Conservation (phyloP, 2,113 vertebrate species). For the Anguilla japonica region DNA sequence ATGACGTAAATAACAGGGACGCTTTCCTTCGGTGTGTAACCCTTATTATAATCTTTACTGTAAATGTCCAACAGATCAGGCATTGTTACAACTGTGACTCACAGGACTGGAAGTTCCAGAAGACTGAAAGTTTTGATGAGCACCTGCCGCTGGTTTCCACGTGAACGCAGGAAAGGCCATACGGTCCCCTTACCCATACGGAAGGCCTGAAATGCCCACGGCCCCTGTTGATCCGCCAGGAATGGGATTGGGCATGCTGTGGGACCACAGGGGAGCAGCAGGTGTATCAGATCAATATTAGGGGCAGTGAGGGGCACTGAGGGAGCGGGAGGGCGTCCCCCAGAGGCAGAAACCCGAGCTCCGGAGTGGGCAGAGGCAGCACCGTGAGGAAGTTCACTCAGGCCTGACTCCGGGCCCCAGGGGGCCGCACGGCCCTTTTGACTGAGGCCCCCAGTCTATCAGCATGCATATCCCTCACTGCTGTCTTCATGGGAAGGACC, state of each 20-base stretch:
- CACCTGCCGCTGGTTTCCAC: neutral
- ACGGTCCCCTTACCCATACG: neutral
- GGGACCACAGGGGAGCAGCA: slow-evolving; percentile 22
- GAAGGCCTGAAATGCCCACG: neutral
- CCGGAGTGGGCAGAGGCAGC: neutral
- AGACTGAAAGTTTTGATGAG: neutral
- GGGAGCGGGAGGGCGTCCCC: neutral
- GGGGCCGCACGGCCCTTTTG: neutral
- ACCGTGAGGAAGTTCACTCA: slow-evolving; percentile 21
- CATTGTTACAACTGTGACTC: neutral
- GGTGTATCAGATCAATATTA: slow-evolving; percentile 42
- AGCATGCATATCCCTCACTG: slow-evolving; percentile 23
- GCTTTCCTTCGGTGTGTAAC: neutral
- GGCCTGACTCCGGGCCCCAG: slow-evolving; percentile 15
- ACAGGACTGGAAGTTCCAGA: neutral
- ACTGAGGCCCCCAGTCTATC: slow-evolving; percentile 32
- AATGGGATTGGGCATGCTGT: neutral
- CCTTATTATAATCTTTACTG: neutral
- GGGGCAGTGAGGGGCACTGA: slow-evolving; percentile 6
- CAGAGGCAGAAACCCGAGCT: slow-evolving; percentile 21
- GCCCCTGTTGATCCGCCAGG: too few relatives aligned
- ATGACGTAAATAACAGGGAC: neutral
- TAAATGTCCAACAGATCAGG: neutral
- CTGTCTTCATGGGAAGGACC: slow-evolving; percentile 24
- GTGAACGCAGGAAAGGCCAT: neutral